Evolutionary conservation across 2,113 vertebrate genomes (phyloP).

Genomic region (Jacana jacana): DNA sequence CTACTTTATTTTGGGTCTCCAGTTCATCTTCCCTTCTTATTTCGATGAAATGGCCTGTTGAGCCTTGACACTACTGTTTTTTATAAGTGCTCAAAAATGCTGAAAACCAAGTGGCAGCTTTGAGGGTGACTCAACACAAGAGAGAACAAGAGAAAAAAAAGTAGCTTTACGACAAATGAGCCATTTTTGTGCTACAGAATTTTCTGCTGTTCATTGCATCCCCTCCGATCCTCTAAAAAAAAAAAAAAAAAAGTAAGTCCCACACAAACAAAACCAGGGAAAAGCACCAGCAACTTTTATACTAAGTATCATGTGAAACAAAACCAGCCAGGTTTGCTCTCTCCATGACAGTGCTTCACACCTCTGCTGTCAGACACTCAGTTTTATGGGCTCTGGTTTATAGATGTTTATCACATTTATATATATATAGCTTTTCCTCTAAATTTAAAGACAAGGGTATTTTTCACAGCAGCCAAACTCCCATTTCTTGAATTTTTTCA

Average conservation of each 20-base stretch:
- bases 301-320: background rate
- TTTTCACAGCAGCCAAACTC: background rate
- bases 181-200: background rate
- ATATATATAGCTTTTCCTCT: background rate
- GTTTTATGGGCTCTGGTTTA: background rate
- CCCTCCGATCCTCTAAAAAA: background rate
- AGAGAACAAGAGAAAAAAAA: background rate
- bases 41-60: background rate
- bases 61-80: background rate
- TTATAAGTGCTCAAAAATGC: too few species aligned
- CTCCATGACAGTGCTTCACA: background rate
- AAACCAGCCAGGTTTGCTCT: background rate
- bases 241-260: background rate
- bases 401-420: slow-evolving; percentile 10
- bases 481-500: background rate
- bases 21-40: background rate
- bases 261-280: background rate
- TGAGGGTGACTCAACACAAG: background rate
- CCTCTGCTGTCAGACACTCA: background rate
- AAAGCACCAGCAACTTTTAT: background rate
- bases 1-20: background rate
- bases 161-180: background rate
- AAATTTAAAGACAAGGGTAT: background rate
- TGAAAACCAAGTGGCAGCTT: background rate
- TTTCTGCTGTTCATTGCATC: background rate